Base-by-base conservation (phyloP, 2,797 vertebrate genomes). In the Myripristis murdjan region DNA sequence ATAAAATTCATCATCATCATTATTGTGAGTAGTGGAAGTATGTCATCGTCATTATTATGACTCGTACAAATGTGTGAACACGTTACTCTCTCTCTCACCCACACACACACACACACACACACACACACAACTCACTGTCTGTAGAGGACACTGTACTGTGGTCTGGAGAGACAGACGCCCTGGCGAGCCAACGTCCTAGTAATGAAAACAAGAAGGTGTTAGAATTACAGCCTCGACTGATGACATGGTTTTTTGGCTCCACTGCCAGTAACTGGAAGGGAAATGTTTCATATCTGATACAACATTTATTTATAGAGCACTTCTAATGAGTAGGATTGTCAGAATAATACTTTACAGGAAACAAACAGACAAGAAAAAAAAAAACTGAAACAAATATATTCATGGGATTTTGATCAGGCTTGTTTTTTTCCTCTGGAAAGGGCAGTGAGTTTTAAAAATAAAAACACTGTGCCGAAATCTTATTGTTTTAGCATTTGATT, bases 101-200 rank as follows among this genome's bases (percentile, higher is more conserved):
- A 51, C 37, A 51, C 22, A 37, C 0, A 47, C 23, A 44, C 63
- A 43, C 20, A 59, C 37, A 47, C 18, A 61, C 12, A 59, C 12
- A 71, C n/a, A 71, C 2, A 39, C 16, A 77, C 1, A 66, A 94
- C 94, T 93, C 53, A 95, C 95, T 93, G 93, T 87, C 88, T 94
- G 86, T 73, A 93, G 48, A 93, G 61, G 54, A 91, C 49, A 26
- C 82, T 70, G 55, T 61, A 87, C 31, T 90, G 91, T 0, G 87
- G 76, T 63, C 85, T 86, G 57, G 91, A 86, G 16, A 86, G 56
- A 62, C 79, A 91, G 10, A 87, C 69, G 37, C 92, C 84, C 88
- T 79, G 92, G 2, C 91, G 91, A 73, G 79, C 79, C 39, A 94
- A 75, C 0, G 89, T 87, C 89, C 95, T 95, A 31, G 1, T 39